Evolutionary conservation across 1,140 invertebrate species (phyloP), one percentile per base, ranked within the genome.

Genomic region (Anastatus disparis): DNA sequence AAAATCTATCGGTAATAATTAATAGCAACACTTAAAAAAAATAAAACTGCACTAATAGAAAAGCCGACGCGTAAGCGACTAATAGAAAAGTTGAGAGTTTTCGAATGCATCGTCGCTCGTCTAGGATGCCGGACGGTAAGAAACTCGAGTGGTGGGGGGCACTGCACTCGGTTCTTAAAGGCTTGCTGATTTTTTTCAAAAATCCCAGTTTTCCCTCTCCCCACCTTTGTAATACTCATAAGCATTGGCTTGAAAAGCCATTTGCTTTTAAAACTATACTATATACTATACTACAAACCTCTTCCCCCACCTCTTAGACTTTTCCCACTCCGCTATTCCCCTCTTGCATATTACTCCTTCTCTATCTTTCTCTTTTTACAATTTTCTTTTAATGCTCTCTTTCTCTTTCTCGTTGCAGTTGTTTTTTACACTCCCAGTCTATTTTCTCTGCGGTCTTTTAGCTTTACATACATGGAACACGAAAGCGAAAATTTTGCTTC

Each of bases 141-240:
- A 73, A 75, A 83, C 83, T 84, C 77, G 79, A 76, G n/a, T 82
- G 81, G 83, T 78, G 81, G 84, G 83, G 84, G 80, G 77, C 75
- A 77, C 69, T 66, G 79, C 79, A 74, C 74, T n/a, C 79, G 78
- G 81, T 83, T 84, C 83, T 85, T 85, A 85, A 84, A 85, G 83
- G 81, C 82, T 82, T 84, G 76, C 79, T 80, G 81, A 76, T n/a
- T 84, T 85, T 85, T 85, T 85, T 85, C 82, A 83, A 85, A 85
- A 84, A 76, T 74, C 55, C 72, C 67, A 72, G 75, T 64, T 71
- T 62, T 66, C 79, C 82, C 83, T 76, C 76, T 79, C 44, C 38
- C 2, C 58, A 9, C 42, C 46, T 46, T 53, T 68, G 58, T 22
- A 61, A 61, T 44, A n/a, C n/a, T n/a, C n/a, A n/a, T n/a, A n/a